A percentile compares a stretch with the other conserved stretches of the same genome.
Conservation (phyloP, 2,113 vertebrate genomes). For the Cathartes aura region DNA sequence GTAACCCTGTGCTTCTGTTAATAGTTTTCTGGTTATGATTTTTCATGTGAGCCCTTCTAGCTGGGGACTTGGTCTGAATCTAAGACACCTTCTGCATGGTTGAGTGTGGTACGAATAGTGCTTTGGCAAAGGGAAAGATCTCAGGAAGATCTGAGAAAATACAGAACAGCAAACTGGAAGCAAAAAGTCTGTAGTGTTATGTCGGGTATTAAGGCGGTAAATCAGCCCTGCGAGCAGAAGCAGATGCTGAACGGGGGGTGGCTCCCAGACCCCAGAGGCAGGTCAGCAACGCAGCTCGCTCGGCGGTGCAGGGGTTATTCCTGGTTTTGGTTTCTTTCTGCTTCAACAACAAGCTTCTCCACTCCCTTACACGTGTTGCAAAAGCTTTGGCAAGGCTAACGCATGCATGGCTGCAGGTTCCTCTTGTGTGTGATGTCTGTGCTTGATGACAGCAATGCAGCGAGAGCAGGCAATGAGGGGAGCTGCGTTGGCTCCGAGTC, state of each 20-base stretch:
- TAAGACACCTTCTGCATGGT: not conserved
- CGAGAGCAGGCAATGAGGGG: not conserved
- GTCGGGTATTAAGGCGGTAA: not conserved
- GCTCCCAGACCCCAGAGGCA: not conserved
- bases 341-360: not conserved
- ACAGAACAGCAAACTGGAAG: not conserved
- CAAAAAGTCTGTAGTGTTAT: not conserved
- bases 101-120: not conserved
- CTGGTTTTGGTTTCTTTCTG: not conserved
- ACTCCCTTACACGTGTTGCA: rapidly evolving
- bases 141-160: not conserved
- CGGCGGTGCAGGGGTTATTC: not conserved
- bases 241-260: not conserved
- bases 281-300: not conserved
- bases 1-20: not conserved
- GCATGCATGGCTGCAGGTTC: not conserved
- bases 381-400: not conserved
- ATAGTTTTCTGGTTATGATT: not conserved
- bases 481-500: not conserved
- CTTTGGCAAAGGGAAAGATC: not conserved
- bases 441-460: not conserved
- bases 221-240: not conserved
- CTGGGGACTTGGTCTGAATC: not conserved
- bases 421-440: not conserved
- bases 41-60: not conserved